These are phyloP conservation scores for Bubo scandiacus DNA, from an alignment of 2,113 vertebrate species.

Conservation along the genomic window DNA sequence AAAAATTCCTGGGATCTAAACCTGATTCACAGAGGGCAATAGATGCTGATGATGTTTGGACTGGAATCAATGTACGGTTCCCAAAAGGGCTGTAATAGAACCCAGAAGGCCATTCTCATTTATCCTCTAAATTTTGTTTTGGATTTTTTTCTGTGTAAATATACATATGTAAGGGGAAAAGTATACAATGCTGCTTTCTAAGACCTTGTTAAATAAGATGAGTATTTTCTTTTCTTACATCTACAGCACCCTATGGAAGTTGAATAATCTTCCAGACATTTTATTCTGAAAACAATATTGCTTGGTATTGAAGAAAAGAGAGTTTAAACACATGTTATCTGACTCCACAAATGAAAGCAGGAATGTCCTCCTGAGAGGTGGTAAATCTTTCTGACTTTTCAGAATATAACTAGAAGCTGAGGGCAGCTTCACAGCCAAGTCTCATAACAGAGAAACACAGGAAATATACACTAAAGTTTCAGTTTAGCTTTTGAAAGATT, in stretches of 20 bases:
- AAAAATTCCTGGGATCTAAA: neutral
- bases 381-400: neutral
- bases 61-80: neutral
- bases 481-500: neutral
- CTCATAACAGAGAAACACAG: neutral
- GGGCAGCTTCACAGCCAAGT: neutral
- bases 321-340: neutral
- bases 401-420: neutral
- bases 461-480: neutral
- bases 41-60: neutral
- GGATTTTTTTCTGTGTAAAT: neutral
- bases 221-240: neutral
- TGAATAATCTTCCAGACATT: neutral
- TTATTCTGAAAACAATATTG: neutral
- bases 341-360: neutral
- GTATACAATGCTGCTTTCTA: neutral
- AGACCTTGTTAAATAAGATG: neutral
- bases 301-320: neutral
- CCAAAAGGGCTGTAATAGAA: neutral
- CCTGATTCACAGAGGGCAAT: neutral
- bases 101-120: neutral
- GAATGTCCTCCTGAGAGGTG: neutral
- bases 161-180: neutral
- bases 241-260: neutral
- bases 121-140: neutral